These are phyloP conservation scores for Eunapius fragilis DNA, from an alignment of 37 sponge, comb jelly and placozoan species.

Conservation along the genomic window DNA sequence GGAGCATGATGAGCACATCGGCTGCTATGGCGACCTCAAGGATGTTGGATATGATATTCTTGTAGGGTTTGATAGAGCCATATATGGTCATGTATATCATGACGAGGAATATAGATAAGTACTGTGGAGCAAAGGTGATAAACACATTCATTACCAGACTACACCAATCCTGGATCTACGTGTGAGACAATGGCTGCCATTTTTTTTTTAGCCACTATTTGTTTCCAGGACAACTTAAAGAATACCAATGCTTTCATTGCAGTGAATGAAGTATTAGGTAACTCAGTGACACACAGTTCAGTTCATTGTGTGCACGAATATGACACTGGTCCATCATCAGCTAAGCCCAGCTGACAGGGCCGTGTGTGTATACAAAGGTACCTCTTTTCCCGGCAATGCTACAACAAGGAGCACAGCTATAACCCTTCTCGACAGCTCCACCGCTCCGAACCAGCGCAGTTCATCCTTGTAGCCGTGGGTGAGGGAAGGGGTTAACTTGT, in stretches of 20 bases:
- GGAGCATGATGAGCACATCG: constrained; percentile 30
- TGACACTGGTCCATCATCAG: too few relatives aligned
- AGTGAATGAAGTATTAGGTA: too few relatives aligned
- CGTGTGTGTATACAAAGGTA: neutral
- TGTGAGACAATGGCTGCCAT: too few relatives aligned
- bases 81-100: constrained; percentile 1
- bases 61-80: constrained; percentile 51
- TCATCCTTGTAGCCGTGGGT: constrained; percentile 34
- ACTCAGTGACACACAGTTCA: too few relatives aligned
- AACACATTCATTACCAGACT: neutral
- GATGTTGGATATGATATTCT: constrained; percentile 23
- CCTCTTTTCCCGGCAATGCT: constrained; percentile 27
- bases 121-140: constrained; percentile 6
- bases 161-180: too few relatives aligned
- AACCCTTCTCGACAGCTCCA: constrained; percentile 52
- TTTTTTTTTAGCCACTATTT: too few relatives aligned
- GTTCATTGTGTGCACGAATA: too few relatives aligned
- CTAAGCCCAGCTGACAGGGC: too few relatives aligned
- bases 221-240: too few relatives aligned
- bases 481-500: constrained; percentile 3
- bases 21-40: constrained; percentile 38
- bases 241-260: too few relatives aligned
- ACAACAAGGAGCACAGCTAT: constrained; percentile 40
- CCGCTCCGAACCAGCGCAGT: constrained; percentile 47
- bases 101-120: constrained; percentile 19